These are phyloP conservation scores for Pycnomerus fuliginosus DNA, from an alignment of 2,888 invertebrate genomes.

Conservation along the genomic window DNA sequence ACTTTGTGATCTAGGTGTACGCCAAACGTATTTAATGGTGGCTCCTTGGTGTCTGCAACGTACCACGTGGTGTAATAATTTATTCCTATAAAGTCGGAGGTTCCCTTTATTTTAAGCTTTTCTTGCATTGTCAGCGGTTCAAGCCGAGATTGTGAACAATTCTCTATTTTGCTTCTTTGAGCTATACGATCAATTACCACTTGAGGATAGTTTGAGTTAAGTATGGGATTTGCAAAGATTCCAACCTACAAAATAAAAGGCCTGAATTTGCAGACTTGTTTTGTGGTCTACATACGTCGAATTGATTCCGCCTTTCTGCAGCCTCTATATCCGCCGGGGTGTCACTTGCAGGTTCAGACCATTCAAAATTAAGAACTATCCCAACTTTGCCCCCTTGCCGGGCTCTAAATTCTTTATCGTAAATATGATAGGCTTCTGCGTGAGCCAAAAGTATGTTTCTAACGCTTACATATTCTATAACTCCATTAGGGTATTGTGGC, in stretches of 20 bases:
- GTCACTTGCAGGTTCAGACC: conserved; percentile 54
- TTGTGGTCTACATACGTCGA: conserved; percentile 55
- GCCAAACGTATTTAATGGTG: not conserved
- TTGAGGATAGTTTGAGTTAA: not conserved
- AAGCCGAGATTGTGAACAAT: not conserved
- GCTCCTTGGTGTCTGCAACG: not conserved
- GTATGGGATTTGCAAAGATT: not conserved
- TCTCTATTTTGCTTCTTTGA: not conserved
- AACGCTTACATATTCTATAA: conserved; percentile 61
- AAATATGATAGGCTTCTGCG: conserved; percentile 61
- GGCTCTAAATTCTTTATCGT: conserved; percentile 56
- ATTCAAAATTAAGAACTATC: conserved; percentile 56
- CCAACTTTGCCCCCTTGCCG: conserved; percentile 47
- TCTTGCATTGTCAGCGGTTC: not conserved
- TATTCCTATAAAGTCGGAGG: not conserved
- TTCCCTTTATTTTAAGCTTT: not conserved
- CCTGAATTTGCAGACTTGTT: no score
- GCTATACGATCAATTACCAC: not conserved
- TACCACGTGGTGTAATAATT: not conserved
- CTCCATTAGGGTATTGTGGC: conserved; percentile 43
- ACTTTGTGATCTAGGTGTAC: not conserved
- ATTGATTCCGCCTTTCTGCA: conserved; percentile 55
- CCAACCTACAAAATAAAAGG: conserved; percentile 4
- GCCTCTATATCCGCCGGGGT: conserved; percentile 54
- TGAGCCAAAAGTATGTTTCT: conserved; percentile 66